Evolutionary conservation across 1,140 invertebrate genomes (phyloP), one percentile per base, ranked within the genome.

Genomic region (Stegodyphus mimosarum): DNA sequence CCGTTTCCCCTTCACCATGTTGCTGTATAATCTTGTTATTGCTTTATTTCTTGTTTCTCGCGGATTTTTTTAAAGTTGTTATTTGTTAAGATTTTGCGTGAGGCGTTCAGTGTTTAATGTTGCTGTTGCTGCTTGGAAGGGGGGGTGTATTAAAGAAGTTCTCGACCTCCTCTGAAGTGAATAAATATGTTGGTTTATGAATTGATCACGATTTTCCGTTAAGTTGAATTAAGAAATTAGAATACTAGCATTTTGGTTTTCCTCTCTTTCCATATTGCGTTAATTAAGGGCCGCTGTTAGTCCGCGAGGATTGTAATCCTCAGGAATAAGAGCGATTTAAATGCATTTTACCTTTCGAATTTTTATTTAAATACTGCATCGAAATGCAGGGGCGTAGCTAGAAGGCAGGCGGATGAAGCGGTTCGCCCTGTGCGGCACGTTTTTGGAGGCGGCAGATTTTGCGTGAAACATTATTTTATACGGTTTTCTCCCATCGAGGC

Each of bases 161-260:
- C 55, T 50, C 51, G 55, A 76, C 74, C 74, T 52, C 6, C 18
- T 33, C 50, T 51, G 33, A 50, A 15, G 7, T 15, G 51, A 15
- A 73, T 51, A 5, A 51, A 73, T 15, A 51, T 50, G 13, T 52
- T 15, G 13, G 78, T 71, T 72, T 83, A 83, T 83, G 80, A 83
- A 83, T 83, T 83, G 80, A 83, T 83, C 80, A 83, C 80, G 80
- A 83, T 74, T 83, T 67, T 51, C 13, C 67, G 55, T 83, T 73
- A 71, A 17, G 71, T 74, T 52, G 71, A 83, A 83, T 83, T 83
- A 74, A 83, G 80, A 83, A 83, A 83, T 83, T 83, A 83, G 71
- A 74, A 72, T 81, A 81, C 55, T 33, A 33, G 33, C 3, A 33
- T 33, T 33, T 33, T 33, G 33, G 33, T 33, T 33, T 33, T 33